Evolutionary conservation across 2,113 vertebrate species (phyloP).

Genomic region (Panthera leo): DNA sequence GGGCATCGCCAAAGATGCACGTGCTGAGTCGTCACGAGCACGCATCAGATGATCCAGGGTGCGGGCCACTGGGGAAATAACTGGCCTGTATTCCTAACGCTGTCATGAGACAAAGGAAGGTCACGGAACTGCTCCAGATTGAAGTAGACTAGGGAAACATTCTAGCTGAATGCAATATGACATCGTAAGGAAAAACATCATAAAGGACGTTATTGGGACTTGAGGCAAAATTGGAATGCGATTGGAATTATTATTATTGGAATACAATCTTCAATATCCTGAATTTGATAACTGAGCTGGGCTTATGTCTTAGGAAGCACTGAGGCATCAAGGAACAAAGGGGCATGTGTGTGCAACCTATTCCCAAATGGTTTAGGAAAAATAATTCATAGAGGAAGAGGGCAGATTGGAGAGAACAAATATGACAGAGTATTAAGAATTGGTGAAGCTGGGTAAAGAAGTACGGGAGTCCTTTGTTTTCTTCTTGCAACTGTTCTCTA

Average conservation of each 20-base stretch:
- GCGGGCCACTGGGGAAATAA: accelerated
- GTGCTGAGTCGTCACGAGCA: accelerated
- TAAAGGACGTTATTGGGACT: not conserved
- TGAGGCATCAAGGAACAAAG: not conserved
- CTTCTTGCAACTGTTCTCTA: not conserved
- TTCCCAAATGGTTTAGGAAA: not conserved
- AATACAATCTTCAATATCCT: not conserved
- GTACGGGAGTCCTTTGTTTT: not conserved
- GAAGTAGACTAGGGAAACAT: not conserved
- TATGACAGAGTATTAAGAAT: not conserved
- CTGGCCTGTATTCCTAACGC: not conserved
- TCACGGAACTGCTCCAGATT: not conserved
- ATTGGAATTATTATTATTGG: not conserved
- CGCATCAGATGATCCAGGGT: not conserved
- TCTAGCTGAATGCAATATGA: not conserved
- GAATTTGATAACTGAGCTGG: not conserved
- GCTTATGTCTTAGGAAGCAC: not conserved
- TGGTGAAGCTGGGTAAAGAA: accelerated
- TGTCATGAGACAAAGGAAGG: not conserved
- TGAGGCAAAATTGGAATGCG: not conserved
- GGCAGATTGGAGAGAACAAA: not conserved
- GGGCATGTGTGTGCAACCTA: not conserved
- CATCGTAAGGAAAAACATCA: not conserved
- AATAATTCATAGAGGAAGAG: not conserved
- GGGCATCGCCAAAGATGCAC: not conserved